Evolutionary conservation across 2,797 vertebrate genomes (phyloP), one percentile per base, ranked within the genome.

Genomic region (Neosilurus mollespiculum): DNA sequence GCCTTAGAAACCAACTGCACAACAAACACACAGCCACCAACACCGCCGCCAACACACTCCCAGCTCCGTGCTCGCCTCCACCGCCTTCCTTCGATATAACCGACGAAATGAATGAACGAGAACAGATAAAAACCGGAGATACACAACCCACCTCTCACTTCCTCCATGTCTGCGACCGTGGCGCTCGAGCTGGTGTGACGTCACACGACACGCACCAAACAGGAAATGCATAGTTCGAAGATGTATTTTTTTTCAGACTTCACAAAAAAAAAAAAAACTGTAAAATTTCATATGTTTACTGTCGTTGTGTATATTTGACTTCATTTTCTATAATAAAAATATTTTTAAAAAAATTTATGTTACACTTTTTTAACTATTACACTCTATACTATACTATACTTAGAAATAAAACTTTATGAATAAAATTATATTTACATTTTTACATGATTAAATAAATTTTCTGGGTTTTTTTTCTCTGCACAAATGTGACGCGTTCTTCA

Each of bases 91-190:
- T 26, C 8, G 0, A 26, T 51, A 3, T 24, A 53, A 37, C 24
- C 10, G 22, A 70, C n/a, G 12, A 26, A 37, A 86, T 67, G 34
- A 20, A 49, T 51, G 58, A 79, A 73, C 80, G 76, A 90, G 88
- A 86, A 72, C 18, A 61, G 9, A 37, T 73, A 53, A 43, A 30
- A 81, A 78, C 15, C 5, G 54, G 18, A 66, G 12, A 81, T 24
- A 67, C 4, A 43, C 71, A 81, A 82, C 93, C 93, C 64, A 95
- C 95, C 95, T 94, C 92, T 91, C 30, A 94, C 94, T 93, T 94
- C 94, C 93, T 94, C 94, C 95, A 95, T 95, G 89, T 81, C 90
- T 89, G 91, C 88, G 49, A 88, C 88, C 90, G 86, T 84, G 14
- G 30, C 81, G 67, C 88, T 64, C 85, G 85, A 75, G 26, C 20